Evolutionary conservation across 1,140 invertebrate genomes (phyloP).

Genomic region (Diplogasteroides magnus): DNA sequence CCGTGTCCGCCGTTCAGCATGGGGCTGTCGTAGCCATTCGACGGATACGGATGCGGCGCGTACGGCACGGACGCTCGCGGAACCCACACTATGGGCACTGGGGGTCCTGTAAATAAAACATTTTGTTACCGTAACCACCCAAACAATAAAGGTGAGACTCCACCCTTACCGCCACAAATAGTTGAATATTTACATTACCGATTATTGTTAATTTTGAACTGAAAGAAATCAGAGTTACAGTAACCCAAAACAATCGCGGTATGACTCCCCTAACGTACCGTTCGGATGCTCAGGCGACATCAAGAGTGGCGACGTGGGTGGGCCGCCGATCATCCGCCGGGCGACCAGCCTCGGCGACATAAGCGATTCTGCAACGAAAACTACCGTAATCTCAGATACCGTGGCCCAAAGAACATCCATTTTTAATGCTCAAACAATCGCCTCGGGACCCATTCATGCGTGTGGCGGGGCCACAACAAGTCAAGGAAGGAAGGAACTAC

Average conservation of each 20-base stretch:
- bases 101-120: neutral
- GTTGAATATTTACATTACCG: neutral
- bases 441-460: no score
- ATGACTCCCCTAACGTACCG: neutral
- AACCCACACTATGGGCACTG: neutral
- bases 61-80: neutral
- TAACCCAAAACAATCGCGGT: neutral
- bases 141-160: neutral
- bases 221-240: neutral
- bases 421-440: no score
- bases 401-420: neutral
- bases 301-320: neutral
- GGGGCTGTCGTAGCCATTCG: neutral
- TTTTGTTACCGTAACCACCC: neutral
- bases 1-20: no score
- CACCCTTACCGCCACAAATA: neutral
- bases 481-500: no score
- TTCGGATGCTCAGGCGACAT: neutral
- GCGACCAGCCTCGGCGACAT: neutral
- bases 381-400: neutral
- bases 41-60: neutral
- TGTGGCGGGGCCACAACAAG: neutral
- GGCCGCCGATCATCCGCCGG: neutral
- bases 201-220: no score
- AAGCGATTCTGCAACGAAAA: neutral